Percentiles rank a stretch among this genome's conserved stretches.
phyloP scores from a whole-genome alignment of 2,888 invertebrate genomes.

The Hirtodrosophila alboralis region DNA sequence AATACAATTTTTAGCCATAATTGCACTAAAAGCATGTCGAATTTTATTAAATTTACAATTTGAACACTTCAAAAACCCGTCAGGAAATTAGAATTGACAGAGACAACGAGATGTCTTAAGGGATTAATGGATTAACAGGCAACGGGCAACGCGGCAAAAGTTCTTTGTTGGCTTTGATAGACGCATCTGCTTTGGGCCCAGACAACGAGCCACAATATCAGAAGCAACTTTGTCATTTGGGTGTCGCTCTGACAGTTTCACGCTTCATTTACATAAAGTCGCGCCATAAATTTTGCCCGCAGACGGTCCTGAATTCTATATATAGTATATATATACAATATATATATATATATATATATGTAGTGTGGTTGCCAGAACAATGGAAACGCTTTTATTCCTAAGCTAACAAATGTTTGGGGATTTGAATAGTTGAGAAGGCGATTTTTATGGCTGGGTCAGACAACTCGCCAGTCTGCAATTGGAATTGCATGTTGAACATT shows the following conservation, averaged over 20 bases:
- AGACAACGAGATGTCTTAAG: conserved; percentile 53
- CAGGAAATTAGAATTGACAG: conserved; percentile 19
- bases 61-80: neutral
- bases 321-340: no score
- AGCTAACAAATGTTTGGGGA: conserved; percentile 42
- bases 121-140: conserved; percentile 67
- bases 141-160: conserved; percentile 47
- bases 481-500: conserved; percentile 1
- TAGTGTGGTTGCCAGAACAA: neutral
- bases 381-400: conserved; percentile 15
- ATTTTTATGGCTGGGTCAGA: conserved; percentile 11
- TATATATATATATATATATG: no score
- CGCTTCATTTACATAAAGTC: conserved; percentile 68
- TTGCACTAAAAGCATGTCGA: conserved; percentile 23
- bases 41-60: conserved; percentile 34
- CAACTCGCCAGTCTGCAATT: conserved; percentile 17
- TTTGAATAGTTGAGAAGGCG: conserved; percentile 29
- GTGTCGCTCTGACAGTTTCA: conserved; percentile 35
- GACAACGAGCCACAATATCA: conserved; percentile 28
- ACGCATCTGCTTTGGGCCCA: conserved; percentile 61
- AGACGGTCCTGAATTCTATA: conserved; percentile 17
- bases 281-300: conserved; percentile 44
- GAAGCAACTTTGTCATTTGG: conserved; percentile 16
- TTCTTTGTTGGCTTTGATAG: conserved; percentile 63
- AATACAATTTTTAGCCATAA: conserved; percentile 1